Evolutionary conservation across 1,140 invertebrate genomes (phyloP).

Genomic region (Metaphire vulgaris): DNA sequence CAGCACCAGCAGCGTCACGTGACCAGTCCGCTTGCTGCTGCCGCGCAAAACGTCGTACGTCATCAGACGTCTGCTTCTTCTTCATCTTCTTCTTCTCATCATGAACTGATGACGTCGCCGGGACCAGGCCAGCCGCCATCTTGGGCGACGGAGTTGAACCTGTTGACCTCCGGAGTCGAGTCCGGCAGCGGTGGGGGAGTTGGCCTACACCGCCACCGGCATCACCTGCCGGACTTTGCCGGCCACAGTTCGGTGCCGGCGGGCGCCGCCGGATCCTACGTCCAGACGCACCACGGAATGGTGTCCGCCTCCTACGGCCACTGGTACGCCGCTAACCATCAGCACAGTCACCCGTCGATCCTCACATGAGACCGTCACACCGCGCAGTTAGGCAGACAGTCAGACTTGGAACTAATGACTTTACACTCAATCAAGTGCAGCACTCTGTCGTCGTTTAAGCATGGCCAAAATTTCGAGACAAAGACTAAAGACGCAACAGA

Average conservation of each 20-base stretch:
- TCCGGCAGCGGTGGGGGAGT: not conserved
- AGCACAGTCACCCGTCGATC: not conserved
- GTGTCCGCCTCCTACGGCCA: not conserved
- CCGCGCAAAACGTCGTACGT: not conserved
- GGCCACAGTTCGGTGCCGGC: not conserved
- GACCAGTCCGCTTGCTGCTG: not conserved
- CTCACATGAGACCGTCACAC: not conserved
- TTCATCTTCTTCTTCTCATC: no score
- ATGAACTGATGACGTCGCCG: not conserved
- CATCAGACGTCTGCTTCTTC: not conserved
- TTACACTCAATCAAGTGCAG: no score
- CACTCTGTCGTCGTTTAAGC: no score
- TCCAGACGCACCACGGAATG: not conserved
- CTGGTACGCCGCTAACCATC: not conserved
- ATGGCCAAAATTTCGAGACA: no score
- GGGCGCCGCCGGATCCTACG: not conserved
- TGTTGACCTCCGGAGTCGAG: not conserved
- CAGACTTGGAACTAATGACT: no score
- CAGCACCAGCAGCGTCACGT: constrained; percentile 3
- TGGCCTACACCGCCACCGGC: not conserved
- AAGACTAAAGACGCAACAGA: no score
- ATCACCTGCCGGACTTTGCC: not conserved
- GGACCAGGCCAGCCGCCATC: not conserved
- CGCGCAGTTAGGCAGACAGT: no score
- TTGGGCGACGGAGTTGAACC: not conserved